These are phyloP conservation scores for Carduelis carduelis DNA, from an alignment of 2,797 vertebrate species.

Conservation along the genomic window DNA sequence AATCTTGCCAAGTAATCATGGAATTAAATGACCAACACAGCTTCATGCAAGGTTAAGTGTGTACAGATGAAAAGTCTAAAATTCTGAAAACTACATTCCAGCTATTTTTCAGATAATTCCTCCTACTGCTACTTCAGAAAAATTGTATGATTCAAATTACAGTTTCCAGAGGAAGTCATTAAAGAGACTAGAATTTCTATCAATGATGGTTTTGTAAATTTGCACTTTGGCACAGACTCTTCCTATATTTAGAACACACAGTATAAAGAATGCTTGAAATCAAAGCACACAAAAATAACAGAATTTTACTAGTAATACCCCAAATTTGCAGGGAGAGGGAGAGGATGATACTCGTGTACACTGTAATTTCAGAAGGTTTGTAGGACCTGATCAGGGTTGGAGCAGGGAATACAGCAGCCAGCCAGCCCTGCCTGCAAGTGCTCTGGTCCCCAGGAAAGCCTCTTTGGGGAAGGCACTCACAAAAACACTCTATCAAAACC, in stretches of 20 bases:
- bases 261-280: background rate
- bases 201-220: background rate
- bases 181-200: background rate
- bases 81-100: background rate
- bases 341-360: background rate
- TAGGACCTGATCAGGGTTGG: background rate
- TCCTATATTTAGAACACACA: background rate
- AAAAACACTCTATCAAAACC: background rate
- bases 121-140: background rate
- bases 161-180: slow-evolving; percentile 32
- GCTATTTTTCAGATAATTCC: background rate
- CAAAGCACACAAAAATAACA: background rate
- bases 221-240: background rate
- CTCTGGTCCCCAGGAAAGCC: background rate
- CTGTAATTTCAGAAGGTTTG: background rate
- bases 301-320: background rate
- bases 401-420: background rate
- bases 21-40: background rate
- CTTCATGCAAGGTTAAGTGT: background rate
- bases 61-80: background rate
- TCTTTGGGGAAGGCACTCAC: background rate
- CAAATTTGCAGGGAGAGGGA: background rate
- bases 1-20: background rate
- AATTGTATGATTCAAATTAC: background rate
- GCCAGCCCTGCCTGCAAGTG: background rate